Evolutionary conservation across 2,888 invertebrate species (phyloP).

Genomic region (Xestia sexstrigata): DNA sequence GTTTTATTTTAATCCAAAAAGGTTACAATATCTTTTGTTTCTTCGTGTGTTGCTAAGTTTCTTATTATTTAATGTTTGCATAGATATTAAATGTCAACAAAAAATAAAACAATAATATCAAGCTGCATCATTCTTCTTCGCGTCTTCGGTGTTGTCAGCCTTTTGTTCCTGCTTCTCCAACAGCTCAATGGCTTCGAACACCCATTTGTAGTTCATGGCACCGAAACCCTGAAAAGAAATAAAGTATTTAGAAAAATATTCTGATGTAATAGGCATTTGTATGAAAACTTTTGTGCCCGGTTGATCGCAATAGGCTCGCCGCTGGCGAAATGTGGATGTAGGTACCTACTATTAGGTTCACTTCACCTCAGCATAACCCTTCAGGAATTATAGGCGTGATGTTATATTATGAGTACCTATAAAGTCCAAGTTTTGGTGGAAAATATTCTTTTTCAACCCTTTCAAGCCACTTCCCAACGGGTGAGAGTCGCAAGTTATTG

Average conservation of each 20-base stretch:
- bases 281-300: not conserved
- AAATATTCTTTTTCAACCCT: no score
- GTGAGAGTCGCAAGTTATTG: no score
- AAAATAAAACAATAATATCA: not conserved
- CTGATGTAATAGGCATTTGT: not conserved
- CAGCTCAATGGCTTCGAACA: constrained; percentile 98
- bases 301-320: no score
- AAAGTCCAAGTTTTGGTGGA: no score
- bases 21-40: not conserved
- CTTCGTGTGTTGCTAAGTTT: not conserved
- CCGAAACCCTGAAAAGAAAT: constrained; percentile 96
- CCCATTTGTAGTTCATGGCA: constrained; percentile 99
- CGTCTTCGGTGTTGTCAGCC: constrained; percentile 30
- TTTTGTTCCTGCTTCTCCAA: constrained; percentile 65
- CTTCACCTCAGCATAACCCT: no score
- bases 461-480: no score
- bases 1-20: not conserved
- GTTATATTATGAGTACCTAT: no score
- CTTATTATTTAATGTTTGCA: not conserved
- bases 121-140: constrained; percentile 49
- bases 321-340: no score
- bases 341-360: no score
- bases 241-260: not conserved
- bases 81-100: not conserved
- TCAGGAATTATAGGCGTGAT: no score